phyloP scores from a whole-genome alignment of 2,888 invertebrate species.

The Meghimatium bilineatum region DNA sequence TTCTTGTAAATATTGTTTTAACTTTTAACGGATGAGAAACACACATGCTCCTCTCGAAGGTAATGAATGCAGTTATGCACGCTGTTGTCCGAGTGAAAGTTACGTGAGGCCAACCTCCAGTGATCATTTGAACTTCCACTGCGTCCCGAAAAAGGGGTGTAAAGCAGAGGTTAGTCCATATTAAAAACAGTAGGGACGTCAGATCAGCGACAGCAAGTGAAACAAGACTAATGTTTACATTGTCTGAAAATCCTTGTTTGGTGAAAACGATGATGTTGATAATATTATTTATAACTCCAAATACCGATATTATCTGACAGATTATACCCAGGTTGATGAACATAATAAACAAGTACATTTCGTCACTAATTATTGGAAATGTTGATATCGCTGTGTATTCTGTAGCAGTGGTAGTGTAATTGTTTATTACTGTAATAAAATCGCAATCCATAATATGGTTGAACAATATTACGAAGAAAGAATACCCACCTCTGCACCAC shows the following conservation, averaged over 20 bases:
- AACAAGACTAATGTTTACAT: conserved; percentile 7
- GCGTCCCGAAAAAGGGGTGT: background rate
- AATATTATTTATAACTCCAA: background rate
- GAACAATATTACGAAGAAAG: too few relatives aligned
- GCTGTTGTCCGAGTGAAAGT: conserved; percentile 2
- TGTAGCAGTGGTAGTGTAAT: background rate
- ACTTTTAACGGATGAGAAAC: conserved; percentile 15
- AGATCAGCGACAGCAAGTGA: conserved; percentile 16
- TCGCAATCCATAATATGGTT: too few relatives aligned
- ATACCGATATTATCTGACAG: background rate
- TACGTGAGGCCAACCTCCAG: conserved; percentile 15
- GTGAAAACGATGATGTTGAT: background rate
- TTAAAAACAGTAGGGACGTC: background rate
- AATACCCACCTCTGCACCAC: too few relatives aligned
- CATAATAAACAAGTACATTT: background rate
- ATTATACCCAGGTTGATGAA: background rate
- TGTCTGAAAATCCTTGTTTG: conserved; percentile 9
- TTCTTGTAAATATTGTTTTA: background rate
- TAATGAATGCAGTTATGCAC: conserved; percentile 22
- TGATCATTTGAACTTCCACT: background rate
- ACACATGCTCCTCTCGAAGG: conserved; percentile 30
- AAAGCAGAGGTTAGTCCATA: conserved; percentile 20
- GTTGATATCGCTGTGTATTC: background rate
- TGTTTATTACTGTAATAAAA: too few relatives aligned
- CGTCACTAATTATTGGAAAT: background rate